Conservation (phyloP, 2,797 vertebrate genomes). For the Pangasius mekongensis region DNA sequence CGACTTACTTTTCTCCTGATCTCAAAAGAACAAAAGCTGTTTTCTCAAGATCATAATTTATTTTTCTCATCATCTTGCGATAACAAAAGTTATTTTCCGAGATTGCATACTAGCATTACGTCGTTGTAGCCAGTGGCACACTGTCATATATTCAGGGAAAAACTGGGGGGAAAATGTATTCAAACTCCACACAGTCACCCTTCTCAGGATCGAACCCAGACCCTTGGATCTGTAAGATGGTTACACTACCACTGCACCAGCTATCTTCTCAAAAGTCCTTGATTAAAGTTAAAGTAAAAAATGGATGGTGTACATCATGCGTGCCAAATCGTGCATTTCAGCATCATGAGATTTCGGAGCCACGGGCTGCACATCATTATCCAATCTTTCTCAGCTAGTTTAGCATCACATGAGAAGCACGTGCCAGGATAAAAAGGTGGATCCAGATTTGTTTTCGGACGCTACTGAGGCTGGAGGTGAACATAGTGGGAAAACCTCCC, state of each 20-base stretch:
- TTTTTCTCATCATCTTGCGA: no score
- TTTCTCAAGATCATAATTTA: neutral
- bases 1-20: neutral
- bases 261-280: neutral
- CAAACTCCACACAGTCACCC: neutral
- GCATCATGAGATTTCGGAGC: neutral
- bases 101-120: neutral
- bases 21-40: neutral
- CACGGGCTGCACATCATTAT: neutral
- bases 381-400: neutral
- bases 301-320: neutral
- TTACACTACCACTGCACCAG: neutral
- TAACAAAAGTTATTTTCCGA: neutral
- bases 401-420: neutral
- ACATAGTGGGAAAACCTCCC: neutral
- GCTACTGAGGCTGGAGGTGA: neutral
- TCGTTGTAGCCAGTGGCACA: neutral
- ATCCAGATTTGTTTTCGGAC: neutral
- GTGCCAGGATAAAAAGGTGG: neutral
- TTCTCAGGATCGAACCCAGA: neutral
- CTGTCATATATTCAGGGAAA: neutral
- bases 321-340: neutral
- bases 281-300: constrained; percentile 9
- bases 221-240: neutral
- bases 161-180: neutral